phyloP scores from a whole-genome alignment of 2,797 vertebrate species.

The Sebastes alutus region DNA sequence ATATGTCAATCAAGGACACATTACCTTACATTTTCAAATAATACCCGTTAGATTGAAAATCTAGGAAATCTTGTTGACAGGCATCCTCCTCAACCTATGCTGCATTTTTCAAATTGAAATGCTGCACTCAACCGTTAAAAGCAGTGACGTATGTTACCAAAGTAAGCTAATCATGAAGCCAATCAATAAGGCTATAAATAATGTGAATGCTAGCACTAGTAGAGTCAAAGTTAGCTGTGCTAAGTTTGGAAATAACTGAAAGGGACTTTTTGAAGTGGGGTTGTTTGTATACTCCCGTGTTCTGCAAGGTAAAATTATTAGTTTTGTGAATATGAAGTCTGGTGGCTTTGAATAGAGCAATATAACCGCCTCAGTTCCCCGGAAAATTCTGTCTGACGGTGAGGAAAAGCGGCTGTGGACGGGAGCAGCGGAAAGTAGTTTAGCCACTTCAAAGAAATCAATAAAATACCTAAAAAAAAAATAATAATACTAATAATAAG shows the following conservation, averaged over 20 bases:
- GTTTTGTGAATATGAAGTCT: not conserved
- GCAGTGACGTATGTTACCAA: not conserved
- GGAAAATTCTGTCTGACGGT: not conserved
- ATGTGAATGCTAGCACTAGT: not conserved
- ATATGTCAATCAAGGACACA: not conserved
- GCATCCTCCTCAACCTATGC: not conserved
- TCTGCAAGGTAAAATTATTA: not conserved
- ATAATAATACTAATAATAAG: fast-evolving
- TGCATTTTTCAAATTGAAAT: not conserved
- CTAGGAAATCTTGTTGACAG: not conserved
- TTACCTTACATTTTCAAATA: not conserved
- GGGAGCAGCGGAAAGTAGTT: not conserved
- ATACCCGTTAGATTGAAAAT: not conserved
- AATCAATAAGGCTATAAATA: not conserved
- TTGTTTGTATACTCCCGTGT: not conserved
- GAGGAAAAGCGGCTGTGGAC: not conserved
- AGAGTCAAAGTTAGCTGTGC: not conserved
- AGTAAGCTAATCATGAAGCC: not conserved
- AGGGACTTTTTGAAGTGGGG: not conserved
- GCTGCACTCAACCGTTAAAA: not conserved
- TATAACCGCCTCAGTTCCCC: not conserved
- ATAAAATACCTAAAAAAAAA: not conserved
- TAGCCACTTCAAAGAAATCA: not conserved
- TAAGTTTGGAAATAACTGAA: not conserved
- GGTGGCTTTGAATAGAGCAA: too few relatives aligned